Base-by-base conservation (phyloP, 2,888 invertebrate species). In the Ceriagrion tenellum region DNA sequence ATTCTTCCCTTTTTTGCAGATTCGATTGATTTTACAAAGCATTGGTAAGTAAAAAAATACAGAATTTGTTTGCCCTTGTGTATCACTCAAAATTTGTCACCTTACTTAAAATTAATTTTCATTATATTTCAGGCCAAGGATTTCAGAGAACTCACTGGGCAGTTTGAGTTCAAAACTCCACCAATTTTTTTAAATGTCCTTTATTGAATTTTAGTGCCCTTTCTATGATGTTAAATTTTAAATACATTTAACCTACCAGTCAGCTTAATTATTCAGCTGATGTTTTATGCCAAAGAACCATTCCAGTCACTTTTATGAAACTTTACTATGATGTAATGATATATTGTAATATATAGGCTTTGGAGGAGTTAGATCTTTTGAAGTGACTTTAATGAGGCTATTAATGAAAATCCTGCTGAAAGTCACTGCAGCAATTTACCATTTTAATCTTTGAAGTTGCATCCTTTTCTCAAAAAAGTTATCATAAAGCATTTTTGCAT, bases 81-180 rank as follows among this genome's bases (percentile, higher is more conserved):
- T 63, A 56, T 47, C 23, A 26, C 10, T 95, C 4, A 12, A 47
- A n/a, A 8, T 20, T 93, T 26, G 4, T 93, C 10, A 59, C n/a
- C 26, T 4, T 40, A 1, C 35, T 23, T 16, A 10, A 55, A 12
- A 55, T 55, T 56, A 40, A 55, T 74, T 59, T 40, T 90, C 81
- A 95, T 59, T 95, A 95, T 95, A 69, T 96, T 96, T 91, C 96
- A 97, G 97, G 97, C 2, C 97, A 97, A 96, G 97, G 97, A 95
- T 97, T 97, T 96, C 97, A 97, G 93, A 96, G 97, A 96, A 97
- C 97, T 12, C 97, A 97, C 96, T 97, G 97, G 96, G 97, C 97
- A 81, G 97, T 97, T 90, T 97, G 96, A 96, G 26, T 56, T 30
- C 47, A 10, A 74, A n/a, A 16, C 55, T 90, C n/a, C n/a, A 74